phyloP scores from a whole-genome alignment of 1,140 invertebrate genomes.

The Drosophila serrata region DNA sequence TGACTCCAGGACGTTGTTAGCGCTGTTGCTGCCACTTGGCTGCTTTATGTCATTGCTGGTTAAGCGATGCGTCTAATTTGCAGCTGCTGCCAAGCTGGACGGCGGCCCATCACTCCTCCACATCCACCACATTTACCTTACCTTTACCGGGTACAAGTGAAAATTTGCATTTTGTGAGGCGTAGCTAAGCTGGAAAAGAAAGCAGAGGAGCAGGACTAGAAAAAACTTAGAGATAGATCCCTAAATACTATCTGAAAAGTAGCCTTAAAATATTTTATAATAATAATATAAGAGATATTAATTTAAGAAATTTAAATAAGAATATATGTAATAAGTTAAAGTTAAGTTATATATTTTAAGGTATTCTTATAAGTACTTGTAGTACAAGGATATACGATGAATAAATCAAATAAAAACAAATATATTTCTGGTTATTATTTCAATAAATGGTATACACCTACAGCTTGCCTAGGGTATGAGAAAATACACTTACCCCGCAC shows the following conservation, averaged over 20 bases:
- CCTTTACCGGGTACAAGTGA: not conserved
- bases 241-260: not conserved
- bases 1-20: slow-evolving; percentile 49
- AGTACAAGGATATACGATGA: no score
- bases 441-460: no score
- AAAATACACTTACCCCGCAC: not conserved
- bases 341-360: no score
- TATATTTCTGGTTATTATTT: no score
- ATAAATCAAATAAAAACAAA: no score
- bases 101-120: not conserved
- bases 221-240: not conserved
- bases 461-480: not conserved
- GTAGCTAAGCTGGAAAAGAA: slow-evolving; percentile 19
- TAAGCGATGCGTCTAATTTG: slow-evolving; percentile 82
- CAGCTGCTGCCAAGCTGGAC: slow-evolving; percentile 62
- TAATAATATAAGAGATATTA: not conserved
- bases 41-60: slow-evolving; percentile 81
- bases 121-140: not conserved
- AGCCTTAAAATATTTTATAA: not conserved
- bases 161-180: slow-evolving; percentile 69
- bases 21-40: slow-evolving; percentile 60
- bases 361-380: no score
- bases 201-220: not conserved
- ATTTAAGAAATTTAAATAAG: no score
- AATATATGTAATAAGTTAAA: no score